Evolutionary conservation across 2,113 vertebrate genomes (phyloP).

Genomic region (Cinclus mexicanus): DNA sequence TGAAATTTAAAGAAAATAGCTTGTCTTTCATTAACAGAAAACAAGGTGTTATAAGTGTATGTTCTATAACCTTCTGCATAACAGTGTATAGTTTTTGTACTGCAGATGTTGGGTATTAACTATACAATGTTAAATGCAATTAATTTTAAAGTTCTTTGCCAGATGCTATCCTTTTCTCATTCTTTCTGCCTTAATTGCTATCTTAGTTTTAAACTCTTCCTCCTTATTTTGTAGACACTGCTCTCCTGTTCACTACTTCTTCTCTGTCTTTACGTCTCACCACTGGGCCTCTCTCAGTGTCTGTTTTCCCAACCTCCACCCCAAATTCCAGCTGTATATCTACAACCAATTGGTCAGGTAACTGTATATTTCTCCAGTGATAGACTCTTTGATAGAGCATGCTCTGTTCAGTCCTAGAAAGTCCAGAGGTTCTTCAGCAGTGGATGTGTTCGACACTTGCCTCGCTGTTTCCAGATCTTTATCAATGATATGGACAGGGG

Average conservation of each 20-base stretch:
- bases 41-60: neutral
- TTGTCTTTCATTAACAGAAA: constrained; percentile 14
- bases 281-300: constrained; percentile 99
- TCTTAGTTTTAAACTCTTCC: constrained; percentile 82
- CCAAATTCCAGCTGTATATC: constrained; percentile 99
- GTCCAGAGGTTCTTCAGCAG: constrained; percentile 43
- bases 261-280: constrained; percentile 99
- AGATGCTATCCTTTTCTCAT: constrained; percentile 76
- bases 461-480: constrained; percentile 28
- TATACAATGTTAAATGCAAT: constrained; percentile 61
- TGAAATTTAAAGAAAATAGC: constrained; percentile 1
- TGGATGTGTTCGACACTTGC: neutral
- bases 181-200: constrained; percentile 77
- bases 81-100: constrained; percentile 49
- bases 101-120: constrained; percentile 41
- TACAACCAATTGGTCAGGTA: constrained; percentile 99
- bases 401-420: constrained; percentile 82
- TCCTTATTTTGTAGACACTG: constrained; percentile 94
- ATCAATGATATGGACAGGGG: neutral
- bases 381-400: constrained; percentile 88
- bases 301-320: constrained; percentile 98
- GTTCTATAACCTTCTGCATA: constrained; percentile 43
- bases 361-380: constrained; percentile 83
- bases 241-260: constrained; percentile 98
- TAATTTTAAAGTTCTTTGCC: constrained; percentile 59